Conservation (phyloP, 2,888 invertebrate genomes). For the Cheilosia soror region DNA sequence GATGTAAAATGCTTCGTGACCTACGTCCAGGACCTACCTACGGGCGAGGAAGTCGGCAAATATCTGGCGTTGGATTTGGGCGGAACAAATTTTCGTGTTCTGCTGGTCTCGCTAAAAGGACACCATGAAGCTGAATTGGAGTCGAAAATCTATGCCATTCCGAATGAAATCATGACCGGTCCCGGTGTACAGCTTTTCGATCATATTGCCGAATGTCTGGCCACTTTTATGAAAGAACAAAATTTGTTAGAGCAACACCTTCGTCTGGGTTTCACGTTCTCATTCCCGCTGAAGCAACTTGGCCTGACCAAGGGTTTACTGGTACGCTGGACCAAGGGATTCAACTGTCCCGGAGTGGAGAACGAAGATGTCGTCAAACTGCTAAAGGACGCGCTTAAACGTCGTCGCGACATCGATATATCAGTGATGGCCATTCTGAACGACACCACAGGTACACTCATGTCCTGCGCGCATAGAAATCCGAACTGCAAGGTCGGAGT, state of each 20-base stretch:
- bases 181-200: conserved; percentile 94
- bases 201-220: conserved; percentile 96
- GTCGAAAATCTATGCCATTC: conserved; percentile 97
- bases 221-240: conserved; percentile 93
- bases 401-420: conserved; percentile 92
- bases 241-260: conserved; percentile 89
- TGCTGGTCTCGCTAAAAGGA: conserved; percentile 92
- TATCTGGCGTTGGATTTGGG: conserved; percentile 98
- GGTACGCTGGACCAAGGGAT: conserved; percentile 97
- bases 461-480: conserved; percentile 95
- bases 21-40: conserved; percentile 96
- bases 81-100: conserved; percentile 98
- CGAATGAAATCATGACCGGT: conserved; percentile 96
- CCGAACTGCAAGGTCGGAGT: conserved; percentile 90
- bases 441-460: conserved; percentile 96
- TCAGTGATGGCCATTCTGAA: conserved; percentile 96
- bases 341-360: conserved; percentile 94
- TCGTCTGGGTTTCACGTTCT: conserved; percentile 98
- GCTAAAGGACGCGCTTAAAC: conserved; percentile 92
- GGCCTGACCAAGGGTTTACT: conserved; percentile 94
- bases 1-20: conserved; percentile 97
- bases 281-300: conserved; percentile 94
- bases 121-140: conserved; percentile 95
- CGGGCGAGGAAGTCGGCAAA: conserved; percentile 96
- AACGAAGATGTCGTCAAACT: conserved; percentile 94